Conservation (phyloP, 2,888 invertebrate genomes). For the Lamellibrachia columna region DNA sequence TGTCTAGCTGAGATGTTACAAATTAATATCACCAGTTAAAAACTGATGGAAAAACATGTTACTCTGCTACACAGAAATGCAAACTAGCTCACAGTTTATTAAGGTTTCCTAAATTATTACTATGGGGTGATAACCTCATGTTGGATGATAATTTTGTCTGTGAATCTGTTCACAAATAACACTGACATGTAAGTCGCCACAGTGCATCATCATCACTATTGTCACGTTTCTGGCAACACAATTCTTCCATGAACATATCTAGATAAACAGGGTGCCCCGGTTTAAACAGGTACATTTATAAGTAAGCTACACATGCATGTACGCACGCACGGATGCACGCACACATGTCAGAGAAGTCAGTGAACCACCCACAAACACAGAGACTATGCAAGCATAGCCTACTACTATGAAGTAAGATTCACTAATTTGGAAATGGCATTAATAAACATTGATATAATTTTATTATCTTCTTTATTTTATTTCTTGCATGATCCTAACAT, state of each 20-base stretch:
- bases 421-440: neutral
- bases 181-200: too few species aligned
- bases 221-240: neutral
- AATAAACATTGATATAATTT: neutral
- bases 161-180: neutral
- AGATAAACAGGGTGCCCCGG: neutral
- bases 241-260: neutral
- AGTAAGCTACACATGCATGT: too few species aligned
- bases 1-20: too few species aligned
- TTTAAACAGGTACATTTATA: neutral
- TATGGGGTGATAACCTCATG: neutral
- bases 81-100: neutral
- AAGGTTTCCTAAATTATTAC: neutral
- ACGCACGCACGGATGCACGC: neutral
- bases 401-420: neutral
- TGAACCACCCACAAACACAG: neutral
- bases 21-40: too few species aligned
- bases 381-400: neutral
- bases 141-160: neutral
- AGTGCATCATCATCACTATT: neutral
- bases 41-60: too few species aligned
- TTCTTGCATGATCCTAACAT: neutral
- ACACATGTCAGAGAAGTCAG: neutral
- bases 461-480: neutral
- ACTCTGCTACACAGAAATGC: too few species aligned